These are phyloP conservation scores for Brienomyrus brachyistius DNA, from an alignment of 2,113 vertebrate genomes.

Conservation along the genomic window DNA sequence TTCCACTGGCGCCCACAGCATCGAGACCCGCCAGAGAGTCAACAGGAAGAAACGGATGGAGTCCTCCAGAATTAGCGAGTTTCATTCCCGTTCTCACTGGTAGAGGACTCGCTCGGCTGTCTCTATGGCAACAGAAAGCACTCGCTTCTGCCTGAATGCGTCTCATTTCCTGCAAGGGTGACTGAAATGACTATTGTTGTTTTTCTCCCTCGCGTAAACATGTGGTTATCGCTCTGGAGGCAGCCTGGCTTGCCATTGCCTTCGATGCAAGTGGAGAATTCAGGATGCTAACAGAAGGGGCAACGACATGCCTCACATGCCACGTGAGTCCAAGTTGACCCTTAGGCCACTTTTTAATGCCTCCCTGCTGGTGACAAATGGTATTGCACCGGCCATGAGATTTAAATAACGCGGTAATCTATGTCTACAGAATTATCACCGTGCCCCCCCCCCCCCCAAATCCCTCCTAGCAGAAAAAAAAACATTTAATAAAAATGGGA, in stretches of 20 bases:
- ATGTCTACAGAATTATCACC: too few relatives aligned
- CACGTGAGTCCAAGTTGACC: neutral
- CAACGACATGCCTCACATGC: neutral
- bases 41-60: neutral
- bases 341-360: neutral
- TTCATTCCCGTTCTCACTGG: neutral
- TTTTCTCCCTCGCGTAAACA: constrained; percentile 14
- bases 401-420: too few relatives aligned
- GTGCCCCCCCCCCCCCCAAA: neutral
- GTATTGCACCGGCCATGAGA: neutral
- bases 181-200: constrained; percentile 35
- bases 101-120: constrained; percentile 23
- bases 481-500: neutral
- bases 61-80: neutral
- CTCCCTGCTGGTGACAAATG: neutral
- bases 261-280: neutral
- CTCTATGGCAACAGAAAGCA: constrained; percentile 55
- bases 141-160: constrained; percentile 28
- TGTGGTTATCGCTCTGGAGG: neutral
- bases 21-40: neutral
- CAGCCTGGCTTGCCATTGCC: neutral
- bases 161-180: constrained; percentile 23
- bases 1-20: neutral
- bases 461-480: neutral
- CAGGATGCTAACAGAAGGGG: neutral